phyloP scores from a whole-genome alignment of 2,888 invertebrate genomes.

The Liposcelis brunnea region DNA sequence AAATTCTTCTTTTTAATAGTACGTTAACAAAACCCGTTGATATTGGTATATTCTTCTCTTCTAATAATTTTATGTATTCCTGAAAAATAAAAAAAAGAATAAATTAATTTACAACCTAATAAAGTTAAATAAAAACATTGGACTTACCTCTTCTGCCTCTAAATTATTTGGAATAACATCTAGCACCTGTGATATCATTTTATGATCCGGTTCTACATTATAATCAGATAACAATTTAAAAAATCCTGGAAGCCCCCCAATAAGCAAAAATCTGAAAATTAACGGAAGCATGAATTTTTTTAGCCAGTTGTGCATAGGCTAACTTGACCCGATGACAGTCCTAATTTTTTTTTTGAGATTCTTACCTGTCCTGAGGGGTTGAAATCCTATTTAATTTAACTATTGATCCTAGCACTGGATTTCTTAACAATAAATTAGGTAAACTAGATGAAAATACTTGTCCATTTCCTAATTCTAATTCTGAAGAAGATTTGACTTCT shows the following conservation, averaged over 20 bases:
- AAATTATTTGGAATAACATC: constrained; percentile 47
- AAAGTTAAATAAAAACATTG: background rate
- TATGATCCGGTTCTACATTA: constrained; percentile 52
- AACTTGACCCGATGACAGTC: no score
- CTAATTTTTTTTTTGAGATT: background rate
- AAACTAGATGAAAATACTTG: constrained; percentile 18
- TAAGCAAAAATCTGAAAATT: constrained; percentile 39
- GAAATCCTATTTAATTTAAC: constrained; percentile 36
- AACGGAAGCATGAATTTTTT: background rate
- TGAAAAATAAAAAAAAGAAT: constrained; percentile 22
- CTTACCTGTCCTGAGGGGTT: constrained; percentile 25
- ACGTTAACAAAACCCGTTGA: background rate
- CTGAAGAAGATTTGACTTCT: no score
- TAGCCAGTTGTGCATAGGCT: no score
- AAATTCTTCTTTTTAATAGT: background rate
- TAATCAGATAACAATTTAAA: constrained; percentile 52
- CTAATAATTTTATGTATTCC: constrained; percentile 38
- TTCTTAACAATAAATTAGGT: constrained; percentile 47
- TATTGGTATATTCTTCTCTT: constrained; percentile 29
- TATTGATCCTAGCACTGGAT: constrained; percentile 42
- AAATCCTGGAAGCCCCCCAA: constrained; percentile 66
- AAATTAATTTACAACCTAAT: background rate
- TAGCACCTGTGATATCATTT: constrained; percentile 61
- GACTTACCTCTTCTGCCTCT: constrained; percentile 37
- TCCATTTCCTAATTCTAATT: no score